Evolutionary conservation across 2,888 invertebrate genomes (phyloP).

Genomic region (Diadegma fenestrale): DNA sequence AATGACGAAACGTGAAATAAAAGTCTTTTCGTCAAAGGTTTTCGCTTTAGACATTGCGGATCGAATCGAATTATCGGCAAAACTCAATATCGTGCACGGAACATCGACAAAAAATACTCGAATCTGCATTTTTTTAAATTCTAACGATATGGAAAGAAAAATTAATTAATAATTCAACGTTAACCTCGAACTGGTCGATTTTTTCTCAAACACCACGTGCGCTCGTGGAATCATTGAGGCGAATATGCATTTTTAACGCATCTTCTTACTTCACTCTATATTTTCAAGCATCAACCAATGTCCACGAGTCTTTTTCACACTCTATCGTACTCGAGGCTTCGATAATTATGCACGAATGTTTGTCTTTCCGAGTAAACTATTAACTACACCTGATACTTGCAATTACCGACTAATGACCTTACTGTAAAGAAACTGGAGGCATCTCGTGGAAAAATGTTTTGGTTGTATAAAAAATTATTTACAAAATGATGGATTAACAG

Average conservation of each 20-base stretch:
- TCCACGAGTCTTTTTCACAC: constrained; percentile 27
- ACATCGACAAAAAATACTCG: background rate
- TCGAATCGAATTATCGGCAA: background rate
- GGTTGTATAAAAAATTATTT: constrained; percentile 60
- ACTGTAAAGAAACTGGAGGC: constrained; percentile 7
- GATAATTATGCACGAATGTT: constrained; percentile 26
- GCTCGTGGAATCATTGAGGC: background rate
- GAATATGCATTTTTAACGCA: constrained; percentile 31
- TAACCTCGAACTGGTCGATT: background rate
- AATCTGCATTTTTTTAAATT: background rate
- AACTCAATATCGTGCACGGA: background rate
- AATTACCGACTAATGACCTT: constrained; percentile 9
- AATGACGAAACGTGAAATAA: background rate
- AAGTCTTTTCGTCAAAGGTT: background rate
- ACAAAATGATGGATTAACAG: constrained; percentile 48
- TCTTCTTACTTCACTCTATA: constrained; percentile 29
- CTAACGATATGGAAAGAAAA: background rate
- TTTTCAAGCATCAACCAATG: constrained; percentile 47
- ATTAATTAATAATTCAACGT: background rate
- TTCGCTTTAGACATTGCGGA: background rate
- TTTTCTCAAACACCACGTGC: background rate
- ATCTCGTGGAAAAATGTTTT: background rate
- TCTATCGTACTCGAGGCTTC: constrained; percentile 42
- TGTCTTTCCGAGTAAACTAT: constrained; percentile 48
- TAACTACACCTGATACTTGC: constrained; percentile 14